Evolutionary conservation across 2,797 vertebrate genomes (phyloP).

Genomic region (Tiaroga cobitis): DNA sequence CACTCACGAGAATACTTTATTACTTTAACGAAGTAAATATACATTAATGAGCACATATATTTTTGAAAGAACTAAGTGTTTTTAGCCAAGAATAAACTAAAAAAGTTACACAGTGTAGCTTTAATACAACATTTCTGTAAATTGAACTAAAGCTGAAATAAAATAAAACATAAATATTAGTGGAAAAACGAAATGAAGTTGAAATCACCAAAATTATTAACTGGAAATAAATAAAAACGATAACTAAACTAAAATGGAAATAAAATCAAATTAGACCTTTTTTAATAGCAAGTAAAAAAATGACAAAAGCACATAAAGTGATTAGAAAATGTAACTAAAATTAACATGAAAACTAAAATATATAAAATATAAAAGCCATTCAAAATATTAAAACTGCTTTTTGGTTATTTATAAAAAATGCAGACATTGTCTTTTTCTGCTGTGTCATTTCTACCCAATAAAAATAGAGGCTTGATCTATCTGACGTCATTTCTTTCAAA

Average conservation of each 20-base stretch:
- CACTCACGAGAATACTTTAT: too few species aligned
- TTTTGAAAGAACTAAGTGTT: too few species aligned
- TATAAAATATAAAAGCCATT: too few species aligned
- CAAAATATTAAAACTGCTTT: background rate
- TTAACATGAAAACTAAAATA: too few species aligned
- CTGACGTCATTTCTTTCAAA: background rate
- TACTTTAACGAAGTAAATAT: too few species aligned
- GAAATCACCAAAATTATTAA: background rate
- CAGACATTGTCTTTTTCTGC: background rate
- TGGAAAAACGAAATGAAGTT: background rate
- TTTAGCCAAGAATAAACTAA: too few species aligned
- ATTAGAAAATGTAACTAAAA: background rate
- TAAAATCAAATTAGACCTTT: background rate
- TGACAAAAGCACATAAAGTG: background rate
- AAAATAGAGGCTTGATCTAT: background rate
- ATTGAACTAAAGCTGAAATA: background rate
- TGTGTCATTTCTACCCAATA: background rate
- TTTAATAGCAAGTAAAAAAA: too few species aligned
- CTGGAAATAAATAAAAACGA: background rate
- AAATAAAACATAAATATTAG: background rate
- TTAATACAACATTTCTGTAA: background rate
- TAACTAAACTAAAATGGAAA: background rate
- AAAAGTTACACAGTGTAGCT: too few species aligned
- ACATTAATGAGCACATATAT: too few species aligned
- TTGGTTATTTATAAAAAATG: background rate